Conservation (phyloP, 2,113 vertebrate species). For the Physeter macrocephalus region DNA sequence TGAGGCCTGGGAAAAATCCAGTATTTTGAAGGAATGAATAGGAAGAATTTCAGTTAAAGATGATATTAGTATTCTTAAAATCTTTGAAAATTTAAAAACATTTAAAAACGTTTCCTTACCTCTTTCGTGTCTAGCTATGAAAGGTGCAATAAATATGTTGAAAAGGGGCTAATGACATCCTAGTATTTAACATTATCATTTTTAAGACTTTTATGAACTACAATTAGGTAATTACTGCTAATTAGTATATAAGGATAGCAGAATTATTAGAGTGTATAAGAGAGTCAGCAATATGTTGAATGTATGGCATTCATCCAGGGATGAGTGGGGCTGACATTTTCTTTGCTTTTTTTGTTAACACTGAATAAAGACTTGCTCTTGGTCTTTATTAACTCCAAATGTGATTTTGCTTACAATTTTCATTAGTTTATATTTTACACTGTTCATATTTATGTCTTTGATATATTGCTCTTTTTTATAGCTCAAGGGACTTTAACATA, state of each 20-base stretch:
- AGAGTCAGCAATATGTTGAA: conserved; percentile 19
- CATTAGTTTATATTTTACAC: not conserved
- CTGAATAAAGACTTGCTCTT: not conserved
- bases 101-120: conserved; percentile 44
- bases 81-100: not conserved
- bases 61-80: not conserved
- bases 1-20: not conserved
- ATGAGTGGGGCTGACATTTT: conserved; percentile 23
- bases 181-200: conserved; percentile 64
- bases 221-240: conserved; percentile 77
- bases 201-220: conserved; percentile 70
- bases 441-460: not conserved
- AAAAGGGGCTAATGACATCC: conserved; percentile 68
- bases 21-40: not conserved
- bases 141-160: conserved; percentile 71
- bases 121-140: conserved; percentile 67
- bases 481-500: not conserved
- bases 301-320: not conserved
- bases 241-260: conserved; percentile 67
- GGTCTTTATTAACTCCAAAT: conserved; percentile 31
- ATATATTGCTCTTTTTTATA: not conserved
- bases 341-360: conserved; percentile 31
- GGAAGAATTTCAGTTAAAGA: not conserved
- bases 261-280: conserved; percentile 2
- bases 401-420: conserved; percentile 47